phyloP scores from a whole-genome alignment of 2,797 vertebrate genomes.

The Poecilia wingei region DNA sequence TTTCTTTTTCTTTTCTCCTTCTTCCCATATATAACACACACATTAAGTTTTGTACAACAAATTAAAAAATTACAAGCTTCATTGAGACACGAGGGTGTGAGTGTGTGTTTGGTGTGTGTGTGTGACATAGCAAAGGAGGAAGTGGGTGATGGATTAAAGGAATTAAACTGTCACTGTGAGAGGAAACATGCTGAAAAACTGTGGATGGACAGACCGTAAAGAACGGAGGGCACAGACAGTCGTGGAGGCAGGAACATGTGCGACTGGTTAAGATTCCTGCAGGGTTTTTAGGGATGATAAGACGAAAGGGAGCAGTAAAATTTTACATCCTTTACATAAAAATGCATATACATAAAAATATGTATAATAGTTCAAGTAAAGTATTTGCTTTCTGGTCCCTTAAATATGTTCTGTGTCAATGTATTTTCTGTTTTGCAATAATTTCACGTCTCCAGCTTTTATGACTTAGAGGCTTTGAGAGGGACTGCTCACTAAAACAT shows the following conservation, averaged over 20 bases:
- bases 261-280: conserved; percentile 56
- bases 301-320: conserved; percentile 17
- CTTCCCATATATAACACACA: not conserved
- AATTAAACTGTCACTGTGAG: conserved; percentile 65
- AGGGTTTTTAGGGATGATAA: conserved; percentile 43
- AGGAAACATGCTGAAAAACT: conserved; percentile 42
- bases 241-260: conserved; percentile 48
- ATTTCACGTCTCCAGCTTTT: not conserved
- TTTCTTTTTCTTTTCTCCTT: not conserved
- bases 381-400: not conserved
- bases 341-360: not conserved
- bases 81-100: not conserved
- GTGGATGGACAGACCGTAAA: conserved; percentile 37
- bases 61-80: not conserved
- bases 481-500: not conserved
- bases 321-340: not conserved
- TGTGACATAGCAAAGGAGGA: conserved; percentile 40
- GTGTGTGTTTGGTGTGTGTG: conserved; percentile 17
- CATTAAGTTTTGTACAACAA: not conserved
- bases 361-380: conserved; percentile 4
- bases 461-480: not conserved
- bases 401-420: not conserved
- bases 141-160: conserved; percentile 66
- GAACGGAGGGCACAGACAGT: conserved; percentile 30
- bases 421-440: not conserved